Base-by-base conservation (phyloP, 2,888 invertebrate species). In the Machimus atricapillus region DNA sequence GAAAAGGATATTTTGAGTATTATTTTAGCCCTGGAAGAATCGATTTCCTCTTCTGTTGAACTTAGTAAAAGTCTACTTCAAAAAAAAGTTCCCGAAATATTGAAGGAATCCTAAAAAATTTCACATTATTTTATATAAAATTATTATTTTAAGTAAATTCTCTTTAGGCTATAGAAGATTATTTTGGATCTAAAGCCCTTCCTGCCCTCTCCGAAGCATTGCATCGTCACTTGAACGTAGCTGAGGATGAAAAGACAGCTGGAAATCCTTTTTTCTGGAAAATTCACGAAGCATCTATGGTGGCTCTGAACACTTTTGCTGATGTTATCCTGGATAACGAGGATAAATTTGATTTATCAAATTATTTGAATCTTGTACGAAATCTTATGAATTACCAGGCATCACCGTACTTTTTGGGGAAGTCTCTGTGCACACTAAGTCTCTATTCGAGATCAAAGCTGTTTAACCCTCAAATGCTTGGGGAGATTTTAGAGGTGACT, bases 191-290 rank as follows among this genome's bases (percentile, higher is more conserved):
- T 2, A 94, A 93, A 88, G 93, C 94, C 77, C 93, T 94, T 1
- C 92, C 93, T 66, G 93, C 94, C 0, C 90, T 95, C 1, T 94
- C 94, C 89, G 93, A 93, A 88, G 94, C 95, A 0, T 91, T 95
- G 9, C 93, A 93, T 0, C 94, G 94, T 40, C 95, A 95, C 89
- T 92, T 95, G 85, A 94, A 94, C 89, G 94, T 94, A 66, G 93
- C 94, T 2, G 93, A 94, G 89, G 91, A 92, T 52, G 93, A 93
- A 89, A 93, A 93, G 90, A 90, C 91, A 12, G 90, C 93, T n/a
- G 92, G 93, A 85, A 91, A 93, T 90, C 90, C 91, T 43, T 91
- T 93, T 87, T 94, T 95, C 94, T 96, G 96, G 96, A 96, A 96
- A 91, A 93, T 95, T 73, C 93, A 93, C 88, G 96, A 96, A 91